A percentile compares a stretch with the other conserved stretches of the same genome.
These are phyloP conservation scores for Eulemur macaco DNA, from an alignment of 2,113 vertebrate genomes.

Conservation along the genomic window DNA sequence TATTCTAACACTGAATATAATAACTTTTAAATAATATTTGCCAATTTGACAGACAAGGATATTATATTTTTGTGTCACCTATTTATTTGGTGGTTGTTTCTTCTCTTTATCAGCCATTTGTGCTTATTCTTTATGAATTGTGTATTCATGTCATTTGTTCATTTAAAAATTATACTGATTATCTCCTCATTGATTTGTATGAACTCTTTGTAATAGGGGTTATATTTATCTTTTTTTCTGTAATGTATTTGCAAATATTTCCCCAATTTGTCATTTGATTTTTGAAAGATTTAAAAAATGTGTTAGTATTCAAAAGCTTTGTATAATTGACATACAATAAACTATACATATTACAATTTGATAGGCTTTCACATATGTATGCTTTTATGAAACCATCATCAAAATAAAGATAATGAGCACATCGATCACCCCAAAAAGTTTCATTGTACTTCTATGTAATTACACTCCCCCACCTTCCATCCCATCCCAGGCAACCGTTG, in stretches of 20 bases:
- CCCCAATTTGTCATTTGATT: not conserved
- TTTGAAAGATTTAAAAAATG: not conserved
- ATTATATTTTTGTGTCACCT: not conserved
- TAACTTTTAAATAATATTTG: not conserved
- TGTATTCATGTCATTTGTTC: not conserved
- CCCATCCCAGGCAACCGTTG: not conserved
- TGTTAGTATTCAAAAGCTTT: not conserved
- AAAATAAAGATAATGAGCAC: not conserved
- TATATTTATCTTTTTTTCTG: not conserved
- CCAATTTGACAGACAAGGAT: not conserved
- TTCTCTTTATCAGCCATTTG: not conserved
- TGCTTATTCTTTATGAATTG: not conserved
- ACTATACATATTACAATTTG: not conserved
- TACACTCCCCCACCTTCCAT: not conserved
- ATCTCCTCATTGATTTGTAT: not conserved
- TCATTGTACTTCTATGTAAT: not conserved
- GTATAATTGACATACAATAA: too few species aligned
- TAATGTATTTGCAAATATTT: not conserved
- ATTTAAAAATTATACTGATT: not conserved
- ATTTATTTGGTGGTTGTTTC: not conserved
- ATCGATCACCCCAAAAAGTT: not conserved
- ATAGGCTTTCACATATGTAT: not conserved
- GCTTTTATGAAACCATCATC: not conserved
- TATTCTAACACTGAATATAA: not conserved
- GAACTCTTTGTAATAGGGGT: not conserved